These are phyloP conservation scores for Temnothorax unifasciatus DNA, from an alignment of 2,888 invertebrate genomes.

Conservation along the genomic window DNA sequence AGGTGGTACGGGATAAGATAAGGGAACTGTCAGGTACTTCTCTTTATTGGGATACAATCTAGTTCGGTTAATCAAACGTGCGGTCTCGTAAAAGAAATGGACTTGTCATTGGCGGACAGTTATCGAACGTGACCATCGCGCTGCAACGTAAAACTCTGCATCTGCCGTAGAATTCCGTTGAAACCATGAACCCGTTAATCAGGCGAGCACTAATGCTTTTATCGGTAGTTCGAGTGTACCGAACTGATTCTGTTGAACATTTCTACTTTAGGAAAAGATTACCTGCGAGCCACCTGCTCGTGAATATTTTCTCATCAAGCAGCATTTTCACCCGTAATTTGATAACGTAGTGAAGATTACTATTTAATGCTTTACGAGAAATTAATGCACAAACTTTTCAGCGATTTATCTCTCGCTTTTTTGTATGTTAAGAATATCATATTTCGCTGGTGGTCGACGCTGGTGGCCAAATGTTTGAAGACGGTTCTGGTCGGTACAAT, in stretches of 20 bases:
- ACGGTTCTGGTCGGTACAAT: slow-evolving; percentile 25
- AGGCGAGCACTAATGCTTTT: slow-evolving; percentile 8
- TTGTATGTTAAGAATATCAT: background rate
- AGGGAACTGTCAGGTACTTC: slow-evolving; percentile 69
- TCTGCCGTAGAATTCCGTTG: background rate
- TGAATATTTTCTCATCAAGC: background rate
- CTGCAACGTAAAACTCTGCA: slow-evolving; percentile 1
- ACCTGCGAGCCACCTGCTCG: background rate
- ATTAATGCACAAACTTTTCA: slow-evolving; percentile 46
- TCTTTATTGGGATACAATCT: slow-evolving; percentile 76
- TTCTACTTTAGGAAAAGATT: background rate
- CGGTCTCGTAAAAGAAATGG: slow-evolving; percentile 42
- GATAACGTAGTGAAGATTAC: slow-evolving; percentile 14
- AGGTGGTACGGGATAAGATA: slow-evolving; percentile 75
- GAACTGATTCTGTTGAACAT: background rate
- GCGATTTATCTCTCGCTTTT: slow-evolving; percentile 14
- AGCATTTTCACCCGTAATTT: background rate
- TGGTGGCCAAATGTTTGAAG: slow-evolving; percentile 23
- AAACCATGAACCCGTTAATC: slow-evolving; percentile 13
- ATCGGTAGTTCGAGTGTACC: background rate
- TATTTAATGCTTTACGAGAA: slow-evolving; percentile 16
- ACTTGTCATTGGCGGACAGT: slow-evolving; percentile 32
- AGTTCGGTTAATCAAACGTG: slow-evolving; percentile 65
- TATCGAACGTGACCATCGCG: slow-evolving; percentile 14
- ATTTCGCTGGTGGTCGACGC: slow-evolving; percentile 3